Evolutionary conservation across 2,888 invertebrate species (phyloP), one percentile per base, ranked within the genome.

Genomic region (Orthosia gracilis): DNA sequence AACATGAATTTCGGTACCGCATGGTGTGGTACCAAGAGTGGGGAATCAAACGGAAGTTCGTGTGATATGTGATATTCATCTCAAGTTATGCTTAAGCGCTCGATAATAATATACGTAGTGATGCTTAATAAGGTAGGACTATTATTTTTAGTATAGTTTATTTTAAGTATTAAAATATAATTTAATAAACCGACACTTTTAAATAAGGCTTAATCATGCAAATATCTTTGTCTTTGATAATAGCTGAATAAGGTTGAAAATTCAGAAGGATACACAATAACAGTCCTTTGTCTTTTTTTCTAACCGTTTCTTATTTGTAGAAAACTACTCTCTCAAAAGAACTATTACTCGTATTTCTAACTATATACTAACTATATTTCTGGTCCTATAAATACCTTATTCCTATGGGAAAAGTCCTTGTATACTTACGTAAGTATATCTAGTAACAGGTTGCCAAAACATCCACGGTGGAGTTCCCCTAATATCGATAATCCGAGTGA

Each of bases 391-490:
- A 40, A 40, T 40, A 40, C 40, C 9, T 7, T 40, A 40, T 7
- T 7, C 7, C 31, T 31, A 31, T 31, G 7, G 31, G 31, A 31
- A 58, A 31, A 47, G 54, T 18, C 26, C 18, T 52, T 45, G 50
- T n/a, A 4, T 21, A 47, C 3, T 7, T 18, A 45, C 15, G 11
- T 23, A 31, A 5, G 17, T 40, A 47, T 59, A 63, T 26, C 17
- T 50, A 18, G 78, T 67, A 75, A 75, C 54, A 78, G 81, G 68
- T 80, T 62, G 55, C 47, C 52, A 57, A 61, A 78, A 75, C 67
- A 67, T 55, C n/a, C 15, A 17, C 31, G 4, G 31, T 55, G 18
- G 62, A 45, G 55, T 52, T 65, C 61, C 68, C 61, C 59, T 50
- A 69, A 78, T 61, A 62, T 68, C 76, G 55, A 78, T 78, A 66